phyloP scores from a whole-genome alignment of 2,888 invertebrate species.

The Caradrina clavipalpis region DNA sequence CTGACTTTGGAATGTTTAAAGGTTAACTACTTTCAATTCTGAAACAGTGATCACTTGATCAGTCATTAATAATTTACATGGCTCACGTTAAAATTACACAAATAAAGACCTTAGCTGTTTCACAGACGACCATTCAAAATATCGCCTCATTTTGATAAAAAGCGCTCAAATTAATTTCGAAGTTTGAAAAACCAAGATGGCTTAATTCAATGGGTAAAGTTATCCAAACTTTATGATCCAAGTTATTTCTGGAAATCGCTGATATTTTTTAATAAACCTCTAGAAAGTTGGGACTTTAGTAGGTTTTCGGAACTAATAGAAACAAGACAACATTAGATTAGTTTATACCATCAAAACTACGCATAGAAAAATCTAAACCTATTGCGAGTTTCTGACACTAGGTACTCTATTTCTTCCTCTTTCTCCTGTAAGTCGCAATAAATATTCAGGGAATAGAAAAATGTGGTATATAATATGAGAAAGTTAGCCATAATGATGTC shows the following conservation, averaged over 20 bases:
- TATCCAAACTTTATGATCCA: slow-evolving; percentile 15
- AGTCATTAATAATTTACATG: slow-evolving; percentile 3
- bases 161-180: slow-evolving; percentile 12
- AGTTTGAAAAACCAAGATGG: slow-evolving; percentile 10
- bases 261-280: background rate
- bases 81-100: background rate
- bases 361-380: background rate
- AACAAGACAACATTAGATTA: background rate
- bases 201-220: slow-evolving; percentile 23
- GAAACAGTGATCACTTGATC: background rate
- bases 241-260: slow-evolving; percentile 15
- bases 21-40: slow-evolving; percentile 42
- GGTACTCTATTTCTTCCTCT: background rate
- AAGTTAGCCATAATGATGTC: slow-evolving; percentile 50
- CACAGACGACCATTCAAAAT: background rate
- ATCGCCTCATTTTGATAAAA: slow-evolving; percentile 12
- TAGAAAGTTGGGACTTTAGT: background rate
- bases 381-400: too few species aligned
- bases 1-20: slow-evolving; percentile 21
- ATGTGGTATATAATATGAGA: slow-evolving; percentile 47
- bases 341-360: background rate
- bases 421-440: slow-evolving; percentile 4
- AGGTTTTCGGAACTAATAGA: background rate
- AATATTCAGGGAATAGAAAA: slow-evolving; percentile 50
- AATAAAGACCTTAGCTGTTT: background rate